phyloP scores from a whole-genome alignment of 2,113 vertebrate species.

The Clarias magur region DNA sequence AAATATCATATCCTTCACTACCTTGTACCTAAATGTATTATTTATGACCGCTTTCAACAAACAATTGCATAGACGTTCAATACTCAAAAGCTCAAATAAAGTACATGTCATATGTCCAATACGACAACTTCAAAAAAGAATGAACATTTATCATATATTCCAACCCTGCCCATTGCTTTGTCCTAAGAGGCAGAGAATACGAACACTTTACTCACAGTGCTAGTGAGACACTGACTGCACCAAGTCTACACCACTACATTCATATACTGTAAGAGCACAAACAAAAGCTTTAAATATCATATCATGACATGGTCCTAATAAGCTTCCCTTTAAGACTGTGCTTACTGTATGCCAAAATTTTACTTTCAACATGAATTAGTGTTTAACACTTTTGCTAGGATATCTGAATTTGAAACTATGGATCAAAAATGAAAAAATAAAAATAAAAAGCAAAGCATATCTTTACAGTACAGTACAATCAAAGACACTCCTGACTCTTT shows the following conservation, averaged over 20 bases:
- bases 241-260: neutral
- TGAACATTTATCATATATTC: neutral
- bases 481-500: neutral
- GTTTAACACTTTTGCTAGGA: neutral
- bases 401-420: neutral
- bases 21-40: conserved; percentile 20
- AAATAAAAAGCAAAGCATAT: conserved; percentile 1
- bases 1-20: neutral
- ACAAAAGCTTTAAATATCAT: neutral
- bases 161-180: neutral
- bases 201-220: neutral
- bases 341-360: neutral
- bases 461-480: conserved; percentile 29
- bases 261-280: conserved; percentile 11
- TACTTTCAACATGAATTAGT: neutral
- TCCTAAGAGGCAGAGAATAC: neutral
- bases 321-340: neutral
- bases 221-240: neutral
- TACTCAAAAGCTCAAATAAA: conserved; percentile 20
- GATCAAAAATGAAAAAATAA: neutral
- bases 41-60: neutral
- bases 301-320: neutral
- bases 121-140: conserved; percentile 10
- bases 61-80: conserved; percentile 16
- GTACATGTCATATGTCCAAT: neutral